Evolutionary conservation across 2,113 vertebrate genomes (phyloP).

Genomic region (Pomatostomus ruficeps): DNA sequence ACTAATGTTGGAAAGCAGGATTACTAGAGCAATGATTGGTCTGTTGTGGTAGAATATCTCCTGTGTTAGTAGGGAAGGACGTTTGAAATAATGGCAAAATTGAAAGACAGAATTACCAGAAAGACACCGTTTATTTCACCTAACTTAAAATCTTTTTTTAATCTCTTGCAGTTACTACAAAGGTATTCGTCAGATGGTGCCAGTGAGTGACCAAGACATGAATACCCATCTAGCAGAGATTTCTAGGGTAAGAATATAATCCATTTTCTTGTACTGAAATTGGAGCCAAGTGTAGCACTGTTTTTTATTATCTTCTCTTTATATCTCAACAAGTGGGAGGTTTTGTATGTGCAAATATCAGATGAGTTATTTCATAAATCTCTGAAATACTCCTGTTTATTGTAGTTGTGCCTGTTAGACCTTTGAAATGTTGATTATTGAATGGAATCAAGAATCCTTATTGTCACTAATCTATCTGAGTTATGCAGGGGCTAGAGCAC

Average conservation of each 20-base stretch:
- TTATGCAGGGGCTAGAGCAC: background rate
- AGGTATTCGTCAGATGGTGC: constrained; percentile 93
- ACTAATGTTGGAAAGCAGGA: background rate
- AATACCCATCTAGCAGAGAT: constrained; percentile 98
- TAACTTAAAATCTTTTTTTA: background rate
- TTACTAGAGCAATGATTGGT: background rate
- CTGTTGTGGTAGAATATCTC: background rate
- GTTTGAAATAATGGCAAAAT: background rate
- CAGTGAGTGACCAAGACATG: constrained; percentile 98
- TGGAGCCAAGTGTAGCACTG: background rate
- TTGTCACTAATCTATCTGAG: background rate
- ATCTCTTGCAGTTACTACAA: constrained; percentile 85
- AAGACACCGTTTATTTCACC: background rate
- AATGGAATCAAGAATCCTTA: background rate
- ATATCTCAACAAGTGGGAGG: background rate
- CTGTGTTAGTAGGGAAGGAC: background rate
- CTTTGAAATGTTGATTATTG: background rate
- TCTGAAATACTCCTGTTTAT: background rate
- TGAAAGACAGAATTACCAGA: background rate
- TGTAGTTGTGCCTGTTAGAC: background rate
- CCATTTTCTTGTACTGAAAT: background rate
- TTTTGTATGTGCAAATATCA: background rate
- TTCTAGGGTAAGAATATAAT: constrained; percentile 85
- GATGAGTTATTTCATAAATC: background rate
- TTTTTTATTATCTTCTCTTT: background rate